Base-by-base conservation (phyloP, 2,888 invertebrate genomes). In the Serrognathus titanus region DNA sequence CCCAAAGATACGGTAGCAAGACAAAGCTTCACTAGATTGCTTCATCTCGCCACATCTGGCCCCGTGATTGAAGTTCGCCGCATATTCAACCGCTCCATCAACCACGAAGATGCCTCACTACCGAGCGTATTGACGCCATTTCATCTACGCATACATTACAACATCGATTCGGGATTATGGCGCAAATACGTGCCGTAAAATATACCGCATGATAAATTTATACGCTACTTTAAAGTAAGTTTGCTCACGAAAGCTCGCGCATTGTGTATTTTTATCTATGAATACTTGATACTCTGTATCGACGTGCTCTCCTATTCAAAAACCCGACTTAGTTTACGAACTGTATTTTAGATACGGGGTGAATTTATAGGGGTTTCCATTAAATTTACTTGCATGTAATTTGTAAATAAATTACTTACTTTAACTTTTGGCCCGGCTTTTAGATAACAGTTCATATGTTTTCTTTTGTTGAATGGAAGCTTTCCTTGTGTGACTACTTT, bases 71-170 rank as follows among this genome's bases (percentile, higher is more conserved):
- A 59, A 59, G 59, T 47, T 53, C 48, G 47, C 53, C 56, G 59
- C 59, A 59, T 54, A 59, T 53, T 59, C 59, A 48, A 49, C 59
- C 51, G 59, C 59, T 53, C 51, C 59, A 57, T 59, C 59, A 56
- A 57, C 59, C 54, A 55, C 56, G 49, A 46, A 52, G 58, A 55
- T 48, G 41, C 43, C 43, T 43, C 10, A 43, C 43, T 4, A 20
- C 12, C 11, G 43, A 20, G 13, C 20, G 20, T 43, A 43, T 43
- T 43, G 43, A 43, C 43, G 43, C 10, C 12, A 20, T 43, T 16
- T 20, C 13, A 43, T 43, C 43, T 43, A 43, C 43, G 43, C 43
- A 43, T 43, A 43, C 43, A 43, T 43, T 43, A 43, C 43, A 16
- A 9, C 10, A 43, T 43, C 43, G 43, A 43, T 43, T 43, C 43